Base-by-base conservation (phyloP, 1,140 invertebrate genomes). In the Drosophila funebris region DNA sequence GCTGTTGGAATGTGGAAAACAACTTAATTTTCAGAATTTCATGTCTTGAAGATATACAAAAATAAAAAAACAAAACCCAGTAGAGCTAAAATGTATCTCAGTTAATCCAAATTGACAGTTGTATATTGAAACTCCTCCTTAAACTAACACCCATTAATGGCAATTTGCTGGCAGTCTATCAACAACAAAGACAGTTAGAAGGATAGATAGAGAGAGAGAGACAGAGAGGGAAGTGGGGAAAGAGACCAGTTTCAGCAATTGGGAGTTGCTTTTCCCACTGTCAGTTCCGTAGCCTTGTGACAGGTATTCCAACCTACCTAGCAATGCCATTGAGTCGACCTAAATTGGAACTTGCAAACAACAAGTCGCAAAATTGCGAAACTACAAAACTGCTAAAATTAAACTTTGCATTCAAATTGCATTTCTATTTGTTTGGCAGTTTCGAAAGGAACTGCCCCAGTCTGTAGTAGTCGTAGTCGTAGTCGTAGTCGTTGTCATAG, bases 321-420 rank as follows among this genome's bases (percentile, higher is more conserved):
- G n/a, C 18, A 61, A 67, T 63, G 67, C 14, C 33, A 71, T 66
- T 56, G 36, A 62, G 57, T 48, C 79, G 76, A 83, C 79, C 79
- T 68, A 58, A 83, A 83, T 83, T 83, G 75, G 61, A 84, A 83
- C 58, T 82, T 54, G 52, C 73, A 73, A 58, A 46, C 53, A 48
- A 68, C 53, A 48, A 68, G 43, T 69, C 57, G 53, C 56, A 73
- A 60, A 67, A 22, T 29, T 46, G 31, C 46, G 14, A 9, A 14
- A 18, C 8, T 5, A 41, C 31, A 64, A 63, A 57, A 58, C 53
- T 27, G 41, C 52, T 70, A 6, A 70, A 75, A 70, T 63, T 73
- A 76, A 82, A 83, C 78, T 78, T 83, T 76, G 76, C 80, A 76
- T 84, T 84, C 76, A 75, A 84, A 76, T 84, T 73, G 80, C 76